Conservation (phyloP, 1,140 invertebrate genomes). For the Arion vulgaris region DNA sequence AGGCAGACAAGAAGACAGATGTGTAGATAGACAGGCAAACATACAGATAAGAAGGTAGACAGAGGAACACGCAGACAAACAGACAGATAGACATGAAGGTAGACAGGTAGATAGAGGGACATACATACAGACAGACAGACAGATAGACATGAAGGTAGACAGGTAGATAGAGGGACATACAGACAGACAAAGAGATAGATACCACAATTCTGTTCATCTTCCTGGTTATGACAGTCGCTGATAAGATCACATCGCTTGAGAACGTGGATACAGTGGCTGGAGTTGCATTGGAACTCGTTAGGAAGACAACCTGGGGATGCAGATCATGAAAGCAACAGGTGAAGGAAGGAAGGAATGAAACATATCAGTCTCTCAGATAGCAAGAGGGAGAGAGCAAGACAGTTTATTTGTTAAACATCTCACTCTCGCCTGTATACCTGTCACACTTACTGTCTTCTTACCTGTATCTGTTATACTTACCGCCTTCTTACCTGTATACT, state of each 20-base stretch:
- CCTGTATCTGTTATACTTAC: too few relatives aligned
- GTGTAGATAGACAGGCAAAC: background rate
- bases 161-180: background rate
- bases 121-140: background rate
- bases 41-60: background rate
- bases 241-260: constrained; percentile 76
- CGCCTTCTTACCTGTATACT: too few relatives aligned
- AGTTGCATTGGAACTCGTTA: constrained; percentile 76
- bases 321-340: too few relatives aligned
- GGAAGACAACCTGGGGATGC: constrained; percentile 67
- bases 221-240: constrained; percentile 76
- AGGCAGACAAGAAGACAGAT: background rate
- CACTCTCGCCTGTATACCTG: too few relatives aligned
- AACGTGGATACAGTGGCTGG: constrained; percentile 74
- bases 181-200: constrained; percentile 11
- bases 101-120: background rate
- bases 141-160: background rate
- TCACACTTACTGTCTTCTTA: too few relatives aligned
- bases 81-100: background rate
- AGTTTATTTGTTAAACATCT: too few relatives aligned
- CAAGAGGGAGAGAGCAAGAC: too few relatives aligned
- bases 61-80: background rate
- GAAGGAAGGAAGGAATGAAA: too few relatives aligned
- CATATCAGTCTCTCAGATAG: too few relatives aligned
- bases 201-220: constrained; percentile 75